These are phyloP conservation scores for Phoenicopterus ruber DNA, from an alignment of 2,113 vertebrate species.

Conservation along the genomic window DNA sequence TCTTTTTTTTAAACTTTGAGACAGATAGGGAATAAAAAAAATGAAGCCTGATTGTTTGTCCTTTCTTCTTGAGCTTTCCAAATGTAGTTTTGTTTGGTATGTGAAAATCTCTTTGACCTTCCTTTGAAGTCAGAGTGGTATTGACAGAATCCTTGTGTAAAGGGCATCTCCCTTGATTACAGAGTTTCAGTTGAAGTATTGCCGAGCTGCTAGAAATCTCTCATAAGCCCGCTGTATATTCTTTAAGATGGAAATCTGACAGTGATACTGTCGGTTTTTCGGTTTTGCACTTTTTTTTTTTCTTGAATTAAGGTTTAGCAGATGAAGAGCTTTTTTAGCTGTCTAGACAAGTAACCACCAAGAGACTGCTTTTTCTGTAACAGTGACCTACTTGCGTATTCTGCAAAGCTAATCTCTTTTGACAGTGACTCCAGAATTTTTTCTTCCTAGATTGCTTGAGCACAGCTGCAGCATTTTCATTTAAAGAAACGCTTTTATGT, in stretches of 20 bases:
- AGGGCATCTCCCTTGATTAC: slow-evolving; percentile 9
- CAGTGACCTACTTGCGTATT: slow-evolving; percentile 71
- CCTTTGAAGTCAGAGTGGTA: background rate
- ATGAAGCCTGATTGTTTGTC: background rate
- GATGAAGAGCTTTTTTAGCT: slow-evolving; percentile 39
- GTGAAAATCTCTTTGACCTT: slow-evolving; percentile 17
- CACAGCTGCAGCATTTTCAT: slow-evolving; percentile 46
- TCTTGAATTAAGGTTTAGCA: slow-evolving; percentile 37
- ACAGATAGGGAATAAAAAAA: background rate
- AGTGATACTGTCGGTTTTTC: background rate
- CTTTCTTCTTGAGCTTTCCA: background rate
- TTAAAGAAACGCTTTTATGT: slow-evolving; percentile 16
- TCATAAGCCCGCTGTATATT: background rate
- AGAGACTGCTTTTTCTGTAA: slow-evolving; percentile 62
- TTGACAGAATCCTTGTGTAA: slow-evolving; percentile 17
- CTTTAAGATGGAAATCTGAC: slow-evolving; percentile 8
- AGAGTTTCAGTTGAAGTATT: background rate
- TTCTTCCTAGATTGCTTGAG: slow-evolving; percentile 52
- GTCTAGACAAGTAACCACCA: slow-evolving; percentile 52
- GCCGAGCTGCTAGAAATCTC: background rate
- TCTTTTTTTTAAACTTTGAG: background rate
- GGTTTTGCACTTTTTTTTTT: background rate
- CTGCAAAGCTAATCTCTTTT: slow-evolving; percentile 59
- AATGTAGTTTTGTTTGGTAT: slow-evolving; percentile 9
- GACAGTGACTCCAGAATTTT: slow-evolving; percentile 65